Evolutionary conservation across 2,888 invertebrate genomes (phyloP).

Genomic region (Leucophenga montana): DNA sequence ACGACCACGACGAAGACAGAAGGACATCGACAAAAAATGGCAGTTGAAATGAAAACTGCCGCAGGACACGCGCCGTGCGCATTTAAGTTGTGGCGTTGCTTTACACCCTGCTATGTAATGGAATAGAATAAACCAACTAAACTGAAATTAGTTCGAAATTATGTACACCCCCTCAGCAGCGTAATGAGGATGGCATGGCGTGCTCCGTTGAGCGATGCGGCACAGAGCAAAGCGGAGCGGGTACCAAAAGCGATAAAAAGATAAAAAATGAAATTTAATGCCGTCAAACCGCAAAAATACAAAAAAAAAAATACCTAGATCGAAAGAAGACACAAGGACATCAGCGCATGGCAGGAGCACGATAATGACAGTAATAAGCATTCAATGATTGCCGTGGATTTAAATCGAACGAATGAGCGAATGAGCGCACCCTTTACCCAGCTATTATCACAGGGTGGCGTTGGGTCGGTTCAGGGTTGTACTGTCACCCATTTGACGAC

Average conservation of each 20-base stretch:
- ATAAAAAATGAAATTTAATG: slow-evolving; percentile 56
- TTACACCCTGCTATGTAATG: not conserved
- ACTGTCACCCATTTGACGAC: slow-evolving; percentile 7
- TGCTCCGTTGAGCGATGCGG: no score
- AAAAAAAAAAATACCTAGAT: slow-evolving; percentile 17
- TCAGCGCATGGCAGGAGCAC: slow-evolving; percentile 36
- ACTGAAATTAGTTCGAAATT: slow-evolving; percentile 63
- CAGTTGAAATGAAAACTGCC: slow-evolving; percentile 56
- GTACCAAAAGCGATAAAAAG: slow-evolving; percentile 39
- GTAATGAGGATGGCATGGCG: slow-evolving; percentile 11
- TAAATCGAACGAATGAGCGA: slow-evolving; percentile 20
- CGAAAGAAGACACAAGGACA: slow-evolving; percentile 18
- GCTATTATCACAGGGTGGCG: slow-evolving; percentile 23
- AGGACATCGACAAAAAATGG: slow-evolving; percentile 42
- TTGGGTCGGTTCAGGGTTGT: not conserved
- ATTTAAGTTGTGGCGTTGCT: slow-evolving; percentile 43
- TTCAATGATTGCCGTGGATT: slow-evolving; percentile 60
- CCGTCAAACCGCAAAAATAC: slow-evolving; percentile 34
- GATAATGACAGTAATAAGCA: slow-evolving; percentile 65
- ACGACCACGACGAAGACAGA: slow-evolving; percentile 37
- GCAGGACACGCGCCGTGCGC: slow-evolving; percentile 65
- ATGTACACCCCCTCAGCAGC: slow-evolving; percentile 39
- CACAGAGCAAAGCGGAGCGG: not conserved
- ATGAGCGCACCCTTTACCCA: slow-evolving; percentile 41
- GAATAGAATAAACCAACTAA: slow-evolving; percentile 44